A percentile compares a stretch with the other conserved stretches of the same genome.
These are phyloP conservation scores for Gonioctena quinquepunctata DNA, from an alignment of 1,140 invertebrate genomes.

Conservation along the genomic window DNA sequence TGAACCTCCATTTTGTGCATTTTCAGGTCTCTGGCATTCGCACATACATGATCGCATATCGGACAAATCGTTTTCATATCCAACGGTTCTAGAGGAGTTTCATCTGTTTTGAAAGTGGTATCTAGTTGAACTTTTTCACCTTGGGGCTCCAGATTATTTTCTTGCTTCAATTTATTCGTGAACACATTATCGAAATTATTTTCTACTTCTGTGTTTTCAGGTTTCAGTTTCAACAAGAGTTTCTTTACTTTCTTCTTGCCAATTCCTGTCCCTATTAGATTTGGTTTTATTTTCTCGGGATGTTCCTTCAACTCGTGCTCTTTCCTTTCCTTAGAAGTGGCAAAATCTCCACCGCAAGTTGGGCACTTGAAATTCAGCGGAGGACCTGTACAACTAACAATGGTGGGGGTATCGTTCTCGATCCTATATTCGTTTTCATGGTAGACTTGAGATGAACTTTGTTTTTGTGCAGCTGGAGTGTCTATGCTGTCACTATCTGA, in stretches of 20 bases:
- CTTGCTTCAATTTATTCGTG: conserved; percentile 47
- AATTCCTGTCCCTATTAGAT: conserved; percentile 33
- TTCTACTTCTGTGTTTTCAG: conserved; percentile 29
- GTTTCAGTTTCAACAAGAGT: conserved; percentile 47
- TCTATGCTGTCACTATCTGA: conserved; percentile 69
- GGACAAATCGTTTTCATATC: conserved; percentile 33
- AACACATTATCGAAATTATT: conserved; percentile 51
- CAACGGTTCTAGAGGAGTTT: background rate
- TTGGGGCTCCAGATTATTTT: conserved; percentile 28
- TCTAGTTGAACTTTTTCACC: conserved; percentile 13
- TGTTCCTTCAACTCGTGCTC: conserved; percentile 63
- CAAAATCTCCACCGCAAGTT: conserved; percentile 65
- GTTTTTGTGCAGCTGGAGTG: conserved; percentile 41
- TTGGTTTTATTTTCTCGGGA: conserved; percentile 25
- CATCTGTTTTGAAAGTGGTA: background rate
- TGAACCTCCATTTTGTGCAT: conserved; percentile 61
- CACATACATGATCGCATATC: conserved; percentile 39
- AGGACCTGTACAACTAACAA: conserved; percentile 41
- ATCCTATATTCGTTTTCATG: conserved; percentile 20
- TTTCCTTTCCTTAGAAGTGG: conserved; percentile 67
- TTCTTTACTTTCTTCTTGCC: conserved; percentile 47
- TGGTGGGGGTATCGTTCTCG: conserved; percentile 39
- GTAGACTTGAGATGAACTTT: conserved; percentile 21
- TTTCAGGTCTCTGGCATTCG: conserved; percentile 56
- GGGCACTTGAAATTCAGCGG: conserved; percentile 61